These are phyloP conservation scores for Melanogrammus aeglefinus DNA, from an alignment of 2,797 vertebrate species.

Conservation along the genomic window DNA sequence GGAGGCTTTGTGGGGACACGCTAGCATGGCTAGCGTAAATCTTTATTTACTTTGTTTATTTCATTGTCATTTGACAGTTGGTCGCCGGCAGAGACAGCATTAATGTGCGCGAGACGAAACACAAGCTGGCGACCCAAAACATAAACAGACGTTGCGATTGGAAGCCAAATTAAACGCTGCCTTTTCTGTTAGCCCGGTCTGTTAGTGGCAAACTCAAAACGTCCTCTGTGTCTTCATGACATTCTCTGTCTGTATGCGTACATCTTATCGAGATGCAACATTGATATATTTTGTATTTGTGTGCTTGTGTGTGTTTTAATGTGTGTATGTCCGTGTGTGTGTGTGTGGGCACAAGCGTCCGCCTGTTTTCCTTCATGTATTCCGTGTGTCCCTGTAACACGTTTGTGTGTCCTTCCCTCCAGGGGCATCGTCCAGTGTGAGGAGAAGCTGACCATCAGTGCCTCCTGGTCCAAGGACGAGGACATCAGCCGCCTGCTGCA, in stretches of 20 bases:
- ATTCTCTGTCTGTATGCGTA: not conserved
- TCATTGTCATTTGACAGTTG: not conserved
- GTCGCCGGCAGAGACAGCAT: not conserved
- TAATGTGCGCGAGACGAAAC: not conserved
- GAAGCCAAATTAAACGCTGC: not conserved
- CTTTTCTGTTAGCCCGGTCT: not conserved
- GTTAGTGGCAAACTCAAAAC: not conserved
- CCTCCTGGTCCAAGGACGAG: conserved; percentile 97
- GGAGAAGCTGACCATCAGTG: conserved; percentile 95
- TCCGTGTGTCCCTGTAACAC: conserved; percentile 13
- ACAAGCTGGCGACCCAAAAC: not conserved
- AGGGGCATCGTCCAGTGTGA: conserved; percentile 91
- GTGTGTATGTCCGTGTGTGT: not conserved
- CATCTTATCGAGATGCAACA: too few species aligned
- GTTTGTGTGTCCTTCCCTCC: not conserved
- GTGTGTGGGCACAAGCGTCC: not conserved
- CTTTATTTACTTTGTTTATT: not conserved
- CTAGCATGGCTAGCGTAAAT: not conserved
- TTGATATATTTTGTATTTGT: too few species aligned
- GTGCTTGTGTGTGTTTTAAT: too few species aligned
- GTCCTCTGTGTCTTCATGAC: not conserved
- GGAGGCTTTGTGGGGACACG: too few species aligned
- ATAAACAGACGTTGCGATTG: not conserved
- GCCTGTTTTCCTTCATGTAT: not conserved
- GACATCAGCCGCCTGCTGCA: conserved; percentile 95